Base-by-base conservation (phyloP, 2,113 vertebrate species). In the Condylura cristata region DNA sequence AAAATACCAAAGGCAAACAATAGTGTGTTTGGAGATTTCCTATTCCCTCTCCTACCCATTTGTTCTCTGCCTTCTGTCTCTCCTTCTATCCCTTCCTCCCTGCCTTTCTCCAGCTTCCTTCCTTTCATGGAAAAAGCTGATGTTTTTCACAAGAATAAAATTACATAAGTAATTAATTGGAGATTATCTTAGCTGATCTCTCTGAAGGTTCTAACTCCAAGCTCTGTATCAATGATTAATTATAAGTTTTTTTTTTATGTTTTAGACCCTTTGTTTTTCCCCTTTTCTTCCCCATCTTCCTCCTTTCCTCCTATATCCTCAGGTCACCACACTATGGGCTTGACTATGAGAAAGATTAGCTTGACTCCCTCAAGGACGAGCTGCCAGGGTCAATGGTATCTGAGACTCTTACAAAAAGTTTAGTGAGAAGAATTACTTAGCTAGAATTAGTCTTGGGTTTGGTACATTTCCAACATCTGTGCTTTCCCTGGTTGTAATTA, bases 1-100 rank as follows among this genome's bases (percentile, higher is more conserved):
- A 63, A 97, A 97, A 65, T n/a, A 28, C 28, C 60, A 56, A 56
- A 96, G 85, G 83, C 89, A 98, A 97, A 93, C 74, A 96, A 74
- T 93, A 72, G 78, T 95, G 89, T 96, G 41, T 95, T 86, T 86
- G 7, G 26, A 95, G 18, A 92, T 18, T 68, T 26, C 13, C 22
- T 4, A 41, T 34, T 60, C 9, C 60, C 58, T 28, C 13, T 8
- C 14, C 58, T 84, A 20, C 44, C 16, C 12, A 37, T 58, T 66
- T 22, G 5, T 20, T 61, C 0, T 14, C 13, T 32, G n/a, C 1
- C 26, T 5, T 86, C 65, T 63, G 17, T 74, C 39, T 75, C 30
- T 18, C 39, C n/a, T 30, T 28, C 30, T 32, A 26, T 39, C 8
- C 16, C 9, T 6, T 9, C 39, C 7, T 85, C 13, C 30, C 30